Conservation (phyloP, 2,113 vertebrate species). For the Leptosomus discolor region DNA sequence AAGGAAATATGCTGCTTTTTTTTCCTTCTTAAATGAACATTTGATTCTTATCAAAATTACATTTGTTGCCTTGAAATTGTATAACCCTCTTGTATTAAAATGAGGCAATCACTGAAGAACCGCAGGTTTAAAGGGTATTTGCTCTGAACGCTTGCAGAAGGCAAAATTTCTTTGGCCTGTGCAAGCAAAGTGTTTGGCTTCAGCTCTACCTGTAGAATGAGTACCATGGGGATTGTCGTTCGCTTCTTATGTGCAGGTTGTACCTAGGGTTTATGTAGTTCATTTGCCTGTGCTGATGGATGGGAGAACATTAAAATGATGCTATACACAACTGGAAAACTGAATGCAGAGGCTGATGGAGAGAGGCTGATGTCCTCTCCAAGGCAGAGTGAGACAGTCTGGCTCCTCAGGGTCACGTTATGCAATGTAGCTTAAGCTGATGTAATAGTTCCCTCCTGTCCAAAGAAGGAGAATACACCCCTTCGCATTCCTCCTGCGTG, state of each 20-base stretch:
- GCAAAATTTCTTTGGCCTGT: not conserved
- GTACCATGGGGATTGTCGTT: not conserved
- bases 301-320: not conserved
- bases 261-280: not conserved
- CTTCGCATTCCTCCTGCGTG: not conserved
- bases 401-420: not conserved
- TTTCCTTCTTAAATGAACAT: not conserved
- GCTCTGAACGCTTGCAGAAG: not conserved
- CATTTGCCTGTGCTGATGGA: not conserved
- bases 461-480: not conserved
- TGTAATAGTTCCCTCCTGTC: not conserved
- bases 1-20: not conserved
- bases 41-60: slow-evolving; percentile 18
- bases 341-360: not conserved
- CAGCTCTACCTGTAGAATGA: not conserved
- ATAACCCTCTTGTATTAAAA: not conserved
- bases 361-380: not conserved
- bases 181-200: not conserved
- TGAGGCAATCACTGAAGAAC: not conserved
- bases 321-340: not conserved
- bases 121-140: not conserved
- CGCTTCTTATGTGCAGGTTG: not conserved
- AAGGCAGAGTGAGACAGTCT: not conserved
- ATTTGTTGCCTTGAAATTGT: not conserved
- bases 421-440: not conserved